Evolutionary conservation across 2,888 invertebrate genomes (phyloP).

Genomic region (Temnothorax ravouxi): DNA sequence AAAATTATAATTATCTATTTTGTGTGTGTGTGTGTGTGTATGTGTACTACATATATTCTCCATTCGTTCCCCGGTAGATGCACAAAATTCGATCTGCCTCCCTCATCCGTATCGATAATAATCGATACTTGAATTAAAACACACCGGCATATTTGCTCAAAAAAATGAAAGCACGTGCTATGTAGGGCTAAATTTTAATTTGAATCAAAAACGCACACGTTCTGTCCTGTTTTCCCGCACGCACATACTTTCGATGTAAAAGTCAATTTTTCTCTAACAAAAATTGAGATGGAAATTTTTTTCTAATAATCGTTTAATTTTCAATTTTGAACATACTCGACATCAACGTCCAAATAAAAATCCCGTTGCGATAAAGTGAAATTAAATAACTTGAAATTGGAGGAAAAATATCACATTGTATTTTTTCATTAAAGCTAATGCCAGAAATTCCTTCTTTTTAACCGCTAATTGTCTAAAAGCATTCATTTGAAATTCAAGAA

Average conservation of each 20-base stretch:
- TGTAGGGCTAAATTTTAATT: conserved; percentile 30
- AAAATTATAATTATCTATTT: conserved; percentile 38
- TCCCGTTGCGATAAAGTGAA: background rate
- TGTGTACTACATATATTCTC: no score
- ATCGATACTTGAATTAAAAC: conserved; percentile 37
- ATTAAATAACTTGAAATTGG: conserved; percentile 20
- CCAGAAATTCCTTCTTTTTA: background rate
- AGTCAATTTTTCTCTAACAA: conserved; percentile 7
- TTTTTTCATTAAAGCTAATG: background rate
- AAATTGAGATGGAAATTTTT: conserved; percentile 1
- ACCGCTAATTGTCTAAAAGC: background rate
- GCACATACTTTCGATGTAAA: background rate
- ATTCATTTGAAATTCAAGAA: background rate
- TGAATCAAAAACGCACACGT: background rate
- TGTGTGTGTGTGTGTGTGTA: background rate
- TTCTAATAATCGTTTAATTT: conserved; percentile 30
- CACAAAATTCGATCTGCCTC: background rate
- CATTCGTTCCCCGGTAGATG: background rate
- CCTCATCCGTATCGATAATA: background rate
- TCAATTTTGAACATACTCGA: background rate
- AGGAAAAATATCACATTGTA: background rate
- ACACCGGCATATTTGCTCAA: conserved; percentile 15
- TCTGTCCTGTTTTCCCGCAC: background rate
- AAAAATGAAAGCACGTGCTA: conserved; percentile 27
- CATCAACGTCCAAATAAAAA: background rate